Conservation (phyloP, 2,113 vertebrate species). For the Mionectes macconnelli region DNA sequence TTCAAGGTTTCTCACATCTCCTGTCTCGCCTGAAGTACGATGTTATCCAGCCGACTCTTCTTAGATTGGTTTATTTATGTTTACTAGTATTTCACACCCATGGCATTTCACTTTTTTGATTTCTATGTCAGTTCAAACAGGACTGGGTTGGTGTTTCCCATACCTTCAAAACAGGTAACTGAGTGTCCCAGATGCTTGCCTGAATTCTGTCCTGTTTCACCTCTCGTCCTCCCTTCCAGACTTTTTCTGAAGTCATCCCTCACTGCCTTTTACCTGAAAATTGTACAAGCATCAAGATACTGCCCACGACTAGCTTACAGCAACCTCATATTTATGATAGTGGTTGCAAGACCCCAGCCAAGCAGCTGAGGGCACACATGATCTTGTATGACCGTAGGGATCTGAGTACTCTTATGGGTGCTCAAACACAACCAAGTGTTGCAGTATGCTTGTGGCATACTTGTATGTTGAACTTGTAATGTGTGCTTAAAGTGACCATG, state of each 20-base stretch:
- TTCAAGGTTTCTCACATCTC: background rate
- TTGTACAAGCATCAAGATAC: background rate
- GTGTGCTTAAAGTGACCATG: too few species aligned
- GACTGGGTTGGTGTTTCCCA: background rate
- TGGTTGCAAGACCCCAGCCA: background rate
- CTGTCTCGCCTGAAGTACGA: background rate
- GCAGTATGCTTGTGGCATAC: too few species aligned
- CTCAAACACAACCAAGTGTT: background rate
- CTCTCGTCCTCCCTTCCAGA: background rate
- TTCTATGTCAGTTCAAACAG: background rate
- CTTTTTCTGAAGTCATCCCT: background rate
- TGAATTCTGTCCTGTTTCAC: background rate
- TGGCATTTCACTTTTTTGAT: background rate
- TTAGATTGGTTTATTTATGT: background rate
- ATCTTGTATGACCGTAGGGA: background rate
- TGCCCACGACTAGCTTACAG: background rate
- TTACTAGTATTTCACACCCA: background rate
- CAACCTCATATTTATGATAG: background rate
- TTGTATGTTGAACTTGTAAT: too few species aligned
- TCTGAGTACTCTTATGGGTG: rapidly evolving
- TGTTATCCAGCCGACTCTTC: background rate
- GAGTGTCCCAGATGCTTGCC: background rate
- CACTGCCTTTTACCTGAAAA: background rate
- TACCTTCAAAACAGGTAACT: background rate
- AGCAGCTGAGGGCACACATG: background rate